Conservation (phyloP, 2,113 vertebrate genomes). For the Grammomys surdaster region DNA sequence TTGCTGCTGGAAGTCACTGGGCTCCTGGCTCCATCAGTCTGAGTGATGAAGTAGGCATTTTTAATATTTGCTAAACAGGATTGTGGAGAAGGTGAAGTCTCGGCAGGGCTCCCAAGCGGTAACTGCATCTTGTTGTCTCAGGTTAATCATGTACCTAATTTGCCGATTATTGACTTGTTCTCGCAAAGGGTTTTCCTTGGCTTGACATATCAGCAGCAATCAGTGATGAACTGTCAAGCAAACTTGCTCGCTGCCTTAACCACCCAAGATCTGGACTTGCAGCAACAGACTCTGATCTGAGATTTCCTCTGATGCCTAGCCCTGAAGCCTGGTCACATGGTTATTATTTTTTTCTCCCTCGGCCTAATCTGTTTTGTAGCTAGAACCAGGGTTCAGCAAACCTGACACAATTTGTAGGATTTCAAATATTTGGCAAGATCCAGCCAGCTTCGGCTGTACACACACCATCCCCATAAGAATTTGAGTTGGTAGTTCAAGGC, state of each 20-base stretch:
- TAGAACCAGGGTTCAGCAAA: conserved; percentile 63
- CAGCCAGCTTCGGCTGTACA: background rate
- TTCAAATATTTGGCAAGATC: conserved; percentile 47
- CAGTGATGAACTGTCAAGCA: conserved; percentile 86
- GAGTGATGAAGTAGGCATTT: conserved; percentile 86
- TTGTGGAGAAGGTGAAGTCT: conserved; percentile 86
- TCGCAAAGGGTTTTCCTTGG: conserved; percentile 87
- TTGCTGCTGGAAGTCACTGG: conserved; percentile 67
- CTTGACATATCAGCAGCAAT: conserved; percentile 86
- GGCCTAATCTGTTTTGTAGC: conserved; percentile 65
- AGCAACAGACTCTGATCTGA: conserved; percentile 81
- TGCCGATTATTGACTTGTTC: conserved; percentile 90
- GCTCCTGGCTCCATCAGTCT: conserved; percentile 78
- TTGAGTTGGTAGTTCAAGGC: background rate
- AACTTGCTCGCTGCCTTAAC: conserved; percentile 80
- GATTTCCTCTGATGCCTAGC: conserved; percentile 80
- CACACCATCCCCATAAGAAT: background rate
- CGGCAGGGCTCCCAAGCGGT: conserved; percentile 85
- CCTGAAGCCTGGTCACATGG: conserved; percentile 74
- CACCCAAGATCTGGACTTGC: conserved; percentile 81
- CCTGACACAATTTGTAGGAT: conserved; percentile 41
- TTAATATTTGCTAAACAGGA: conserved; percentile 88
- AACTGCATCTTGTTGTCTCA: conserved; percentile 86
- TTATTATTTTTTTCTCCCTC: conserved; percentile 43
- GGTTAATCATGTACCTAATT: conserved; percentile 90